Evolutionary conservation across 1,140 invertebrate genomes (phyloP), one percentile per base, ranked within the genome.

Genomic region (Calliphora vicina): DNA sequence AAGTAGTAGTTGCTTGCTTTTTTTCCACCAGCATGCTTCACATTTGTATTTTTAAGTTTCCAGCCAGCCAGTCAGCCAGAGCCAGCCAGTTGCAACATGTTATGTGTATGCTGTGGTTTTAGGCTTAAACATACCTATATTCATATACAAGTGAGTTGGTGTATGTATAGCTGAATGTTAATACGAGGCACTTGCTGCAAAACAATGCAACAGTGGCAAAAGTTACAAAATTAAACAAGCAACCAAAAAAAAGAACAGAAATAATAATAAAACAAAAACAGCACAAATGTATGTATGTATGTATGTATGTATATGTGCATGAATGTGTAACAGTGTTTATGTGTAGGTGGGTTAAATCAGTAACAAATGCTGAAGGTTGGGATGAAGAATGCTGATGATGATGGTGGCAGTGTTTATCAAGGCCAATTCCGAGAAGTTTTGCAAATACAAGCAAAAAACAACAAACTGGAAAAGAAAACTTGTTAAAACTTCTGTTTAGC

Each of bases 1-100:
- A n/a, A n/a, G 29, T 29, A 2, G 29, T 29, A 29, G 2, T 29
- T 8, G 2, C 29, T 2, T 29, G 8, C 29, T 57, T 17, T 57
- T 57, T 57, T 57, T 6, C 45, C 45, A 57, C 45, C 45, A 13
- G 29, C 72, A 74, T 74, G 20, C 72, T 23, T 74, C 27, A 13
- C 72, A 74, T 74, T 74, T 74, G 26, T 74, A 35, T 74, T 74
- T 74, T 27, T 74, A 74, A 57, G 25, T 35, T 74, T 74, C 72
- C 29, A 74, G 72, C 27, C 72, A 74, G 72, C n/a, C 10, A 29
- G 71, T 13, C 71, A 35, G 72, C 12, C 27, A 23, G 72, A 74
- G 13, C 4, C 67, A 71, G 72, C 20, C 27, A 35, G 27, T 35
- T 73, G 71, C 72, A 74, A 23, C 72, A 35, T 74, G 72, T 35